Evolutionary conservation across 2,888 invertebrate genomes (phyloP).

Genomic region (Ophion slaviceki): DNA sequence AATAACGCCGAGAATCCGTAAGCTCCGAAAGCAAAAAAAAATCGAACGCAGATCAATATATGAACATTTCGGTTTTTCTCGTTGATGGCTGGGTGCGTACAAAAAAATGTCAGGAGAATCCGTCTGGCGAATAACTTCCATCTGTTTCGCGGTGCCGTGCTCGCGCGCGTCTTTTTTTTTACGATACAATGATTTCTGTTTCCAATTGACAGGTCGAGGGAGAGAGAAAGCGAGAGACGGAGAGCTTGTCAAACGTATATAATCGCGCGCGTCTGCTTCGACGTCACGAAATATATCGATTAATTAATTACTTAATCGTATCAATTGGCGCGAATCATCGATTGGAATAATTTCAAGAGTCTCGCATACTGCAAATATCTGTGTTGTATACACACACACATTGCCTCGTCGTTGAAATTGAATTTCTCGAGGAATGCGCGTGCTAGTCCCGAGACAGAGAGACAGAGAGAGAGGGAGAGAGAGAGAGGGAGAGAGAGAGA

Average conservation of each 20-base stretch:
- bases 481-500: not conserved
- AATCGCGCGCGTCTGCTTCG: conserved; percentile 6
- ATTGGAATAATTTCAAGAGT: conserved; percentile 27
- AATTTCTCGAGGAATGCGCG: conserved; percentile 11
- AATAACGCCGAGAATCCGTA: not conserved
- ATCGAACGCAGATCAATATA: not conserved
- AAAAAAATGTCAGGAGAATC: not conserved
- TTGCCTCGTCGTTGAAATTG: not conserved
- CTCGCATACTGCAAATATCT: not conserved
- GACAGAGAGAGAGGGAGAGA: not conserved
- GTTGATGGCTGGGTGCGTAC: not conserved
- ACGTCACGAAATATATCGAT: conserved; percentile 42
- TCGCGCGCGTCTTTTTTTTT: conserved; percentile 2
- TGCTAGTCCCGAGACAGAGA: not conserved
- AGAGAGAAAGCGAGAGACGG: not conserved
- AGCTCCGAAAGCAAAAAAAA: not conserved
- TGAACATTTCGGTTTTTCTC: conserved; percentile 14
- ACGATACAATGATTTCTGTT: conserved; percentile 33
- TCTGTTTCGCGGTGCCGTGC: conserved; percentile 14
- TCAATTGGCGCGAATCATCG: conserved; percentile 43
- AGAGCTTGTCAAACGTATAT: conserved; percentile 6
- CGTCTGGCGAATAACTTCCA: conserved; percentile 41
- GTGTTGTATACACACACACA: not conserved
- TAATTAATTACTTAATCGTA: conserved; percentile 41
- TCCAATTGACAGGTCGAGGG: conserved; percentile 12